Percentiles rank a stretch among this genome's conserved stretches.
Conservation (phyloP, 2,797 vertebrate genomes). For the Gallirallus australis region DNA sequence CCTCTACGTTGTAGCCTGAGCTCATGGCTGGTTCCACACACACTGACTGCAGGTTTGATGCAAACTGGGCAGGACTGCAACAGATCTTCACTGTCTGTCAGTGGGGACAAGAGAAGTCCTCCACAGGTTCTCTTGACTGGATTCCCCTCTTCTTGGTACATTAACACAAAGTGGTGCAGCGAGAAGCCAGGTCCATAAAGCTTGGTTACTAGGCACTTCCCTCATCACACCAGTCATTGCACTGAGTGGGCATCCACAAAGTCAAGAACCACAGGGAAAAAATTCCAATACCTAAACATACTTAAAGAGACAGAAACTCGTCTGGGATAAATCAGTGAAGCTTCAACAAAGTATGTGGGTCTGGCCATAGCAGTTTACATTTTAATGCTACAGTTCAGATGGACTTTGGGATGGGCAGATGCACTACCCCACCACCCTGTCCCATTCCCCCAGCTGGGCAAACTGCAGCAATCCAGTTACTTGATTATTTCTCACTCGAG, state of each 20-base stretch:
- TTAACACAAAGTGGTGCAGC: not conserved
- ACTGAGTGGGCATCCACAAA: not conserved
- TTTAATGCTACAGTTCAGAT: not conserved
- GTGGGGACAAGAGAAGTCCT: not conserved
- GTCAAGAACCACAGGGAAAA: not conserved
- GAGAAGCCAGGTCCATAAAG: not conserved
- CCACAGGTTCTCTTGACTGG: not conserved
- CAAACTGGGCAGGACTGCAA: not conserved
- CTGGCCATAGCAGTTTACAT: not conserved
- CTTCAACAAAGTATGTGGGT: not conserved
- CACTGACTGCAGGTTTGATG: accelerated
- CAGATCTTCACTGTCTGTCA: not conserved
- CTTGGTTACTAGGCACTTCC: not conserved
- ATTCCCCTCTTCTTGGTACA: not conserved
- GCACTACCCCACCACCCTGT: not conserved
- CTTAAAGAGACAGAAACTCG: not conserved
- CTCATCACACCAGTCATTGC: not conserved
- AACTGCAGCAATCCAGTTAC: not conserved
- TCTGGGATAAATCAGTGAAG: not conserved
- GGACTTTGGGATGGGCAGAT: not conserved
- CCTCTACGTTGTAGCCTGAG: accelerated
- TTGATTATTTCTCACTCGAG: not conserved
- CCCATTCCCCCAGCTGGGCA: accelerated
- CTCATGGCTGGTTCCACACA: not conserved
- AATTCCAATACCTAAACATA: not conserved